A percentile compares a stretch with the other conserved stretches of the same genome.
These are phyloP conservation scores for Drosophila pseudoobscura DNA, from an alignment of 1,140 invertebrate species.

Conservation along the genomic window DNA sequence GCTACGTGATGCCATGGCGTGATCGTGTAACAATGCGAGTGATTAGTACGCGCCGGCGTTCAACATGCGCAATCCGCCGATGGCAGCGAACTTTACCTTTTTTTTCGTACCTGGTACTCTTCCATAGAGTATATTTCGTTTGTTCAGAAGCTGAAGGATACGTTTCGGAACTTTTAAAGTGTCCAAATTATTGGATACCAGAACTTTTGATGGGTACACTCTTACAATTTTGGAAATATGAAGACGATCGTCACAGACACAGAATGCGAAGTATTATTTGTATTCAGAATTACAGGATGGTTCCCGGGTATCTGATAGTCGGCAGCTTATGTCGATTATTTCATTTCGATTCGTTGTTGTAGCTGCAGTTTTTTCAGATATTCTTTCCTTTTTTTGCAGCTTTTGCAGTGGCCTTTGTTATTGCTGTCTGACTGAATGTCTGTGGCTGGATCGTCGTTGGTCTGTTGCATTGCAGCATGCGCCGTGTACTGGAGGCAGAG, in stretches of 20 bases:
- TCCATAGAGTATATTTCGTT: too few species aligned
- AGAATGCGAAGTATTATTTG: too few species aligned
- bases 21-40: slow-evolving; percentile 81
- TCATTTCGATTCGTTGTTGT: neutral
- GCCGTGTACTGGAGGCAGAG: slow-evolving; percentile 54
- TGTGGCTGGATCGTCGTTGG: slow-evolving; percentile 12
- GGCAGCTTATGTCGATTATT: neutral
- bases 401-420: slow-evolving; percentile 47
- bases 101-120: neutral
- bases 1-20: slow-evolving; percentile 45
- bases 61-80: slow-evolving; percentile 59
- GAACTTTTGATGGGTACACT: too few species aligned
- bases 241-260: too few species aligned
- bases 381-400: slow-evolving; percentile 8
- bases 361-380: slow-evolving; percentile 3
- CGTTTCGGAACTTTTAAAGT: too few species aligned
- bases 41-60: slow-evolving; percentile 81
- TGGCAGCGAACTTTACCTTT: slow-evolving; percentile 41
- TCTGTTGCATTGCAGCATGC: slow-evolving; percentile 70
- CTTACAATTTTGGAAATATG: too few species aligned
- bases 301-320: neutral
- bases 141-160: too few species aligned
- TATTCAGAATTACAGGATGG: too few species aligned
- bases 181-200: too few species aligned
- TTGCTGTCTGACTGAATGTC: slow-evolving; percentile 22